Base-by-base conservation (phyloP, 1,140 invertebrate species). In the Chlorops oryzae region DNA sequence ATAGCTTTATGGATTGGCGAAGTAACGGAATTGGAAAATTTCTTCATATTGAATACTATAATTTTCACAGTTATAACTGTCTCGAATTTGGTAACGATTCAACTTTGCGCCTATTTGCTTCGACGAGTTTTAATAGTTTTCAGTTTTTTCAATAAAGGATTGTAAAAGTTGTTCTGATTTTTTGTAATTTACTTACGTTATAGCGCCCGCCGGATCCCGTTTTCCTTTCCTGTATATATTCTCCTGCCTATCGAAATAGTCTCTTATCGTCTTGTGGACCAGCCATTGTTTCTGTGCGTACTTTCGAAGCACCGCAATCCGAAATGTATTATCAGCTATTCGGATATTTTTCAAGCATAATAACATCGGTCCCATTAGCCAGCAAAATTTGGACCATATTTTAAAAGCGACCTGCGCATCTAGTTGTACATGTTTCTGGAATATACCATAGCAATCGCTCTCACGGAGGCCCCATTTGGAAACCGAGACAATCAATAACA, bases 341-440 rank as follows among this genome's bases (percentile, higher is more conserved):
- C 59, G 59, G 52, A 72, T 69, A 54, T 63, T 64, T 58, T 65
- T 63, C 50, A 62, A 60, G 58, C 57, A 58, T 56, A 72, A 51
- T 10, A 72, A 55, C 62, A 72, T 68, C 59, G 70, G 69, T 55
- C 70, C 69, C 70, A 72, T 69, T 40, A 72, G 56, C 70, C 70
- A 72, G 51, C 69, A 70, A 51, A 72, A 72, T 57, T 70, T 70
- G 42, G 64, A 70, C 69, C 69, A 72, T 32, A 68, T 56, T 49
- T 61, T 69, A 52, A 66, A 70, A 57, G 62, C 66, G 60, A 60
- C 66, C 63, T 64, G 63, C 61, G 62, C 63, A 57, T 62, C 66
- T 57, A 70, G 43, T 53, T 67, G 62, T 41, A 58, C 62, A 34
- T 60, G 61, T 53, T 68, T 65, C 32, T 70, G 60, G 49, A 72